Base-by-base conservation (phyloP, 1,140 invertebrate genomes). In the Drosophila cardini region DNA sequence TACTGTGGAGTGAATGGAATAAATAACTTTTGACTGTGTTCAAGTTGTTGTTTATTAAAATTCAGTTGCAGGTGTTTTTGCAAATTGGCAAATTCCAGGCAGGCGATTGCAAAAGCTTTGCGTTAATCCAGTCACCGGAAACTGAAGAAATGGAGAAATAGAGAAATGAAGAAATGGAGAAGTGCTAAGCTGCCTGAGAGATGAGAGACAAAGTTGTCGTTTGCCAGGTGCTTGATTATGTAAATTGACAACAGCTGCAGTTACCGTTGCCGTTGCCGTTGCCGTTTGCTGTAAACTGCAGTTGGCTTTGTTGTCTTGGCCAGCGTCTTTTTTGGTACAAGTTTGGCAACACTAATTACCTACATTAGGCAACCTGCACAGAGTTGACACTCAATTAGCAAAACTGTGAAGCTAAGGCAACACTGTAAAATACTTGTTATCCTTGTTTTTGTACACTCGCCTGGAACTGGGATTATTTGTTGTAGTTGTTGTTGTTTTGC, bases 281-380 rank as follows among this genome's bases (percentile, higher is more conserved):
- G 58, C 34, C 64, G 58, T n/a, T n/a, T 3, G 21, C 21, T 13
- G 16, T 21, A 9, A 62, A n/a, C 32, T 30, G 45, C 32, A 21
- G 34, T 7, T 18, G 9, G 21, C 9, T 46, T 48, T 65, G 45
- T 32, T 32, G 43, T 60, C 62, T 64, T 68, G 53, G 64, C 34
- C 75, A 63, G 45, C 65, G 57, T 78, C 67, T 68, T 82, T 76
- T 78, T 56, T 63, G 70, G 78, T 78, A 75, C 61, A 53, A 63
- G 48, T 52, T 48, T 10, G 58, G 32, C 56, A 69, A 53, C 79
- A 72, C 79, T 86, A 86, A 86, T 86, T 86, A 86, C 83, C 84
- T 73, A 82, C 83, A 83, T 86, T 87, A 86, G 64, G 65, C 65
- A 72, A 86, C 76, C 83, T 87, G 83, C 83, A 89, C 79, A 85